Conservation (phyloP, 2,113 vertebrate genomes). For the Oxygymnocypris stewartii region DNA sequence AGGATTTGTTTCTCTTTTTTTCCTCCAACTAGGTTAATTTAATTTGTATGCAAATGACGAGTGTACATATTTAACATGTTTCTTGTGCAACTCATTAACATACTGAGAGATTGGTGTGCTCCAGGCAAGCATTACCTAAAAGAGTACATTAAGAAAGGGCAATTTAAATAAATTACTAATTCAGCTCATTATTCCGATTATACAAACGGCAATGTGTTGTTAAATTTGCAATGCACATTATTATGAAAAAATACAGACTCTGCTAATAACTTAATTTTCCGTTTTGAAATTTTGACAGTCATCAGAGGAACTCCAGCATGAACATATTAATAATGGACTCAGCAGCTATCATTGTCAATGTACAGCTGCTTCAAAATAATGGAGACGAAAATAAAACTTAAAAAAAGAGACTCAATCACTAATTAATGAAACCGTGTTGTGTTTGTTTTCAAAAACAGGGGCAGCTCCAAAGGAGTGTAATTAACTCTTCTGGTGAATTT, state of each 20-base stretch:
- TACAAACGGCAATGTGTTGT: slow-evolving; percentile 48
- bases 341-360: slow-evolving; percentile 20
- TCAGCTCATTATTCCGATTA: slow-evolving; percentile 69
- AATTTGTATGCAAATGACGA: slow-evolving; percentile 81
- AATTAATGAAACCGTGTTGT: slow-evolving; percentile 13
- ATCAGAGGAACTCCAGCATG: slow-evolving; percentile 13
- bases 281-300: slow-evolving; percentile 31
- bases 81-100: slow-evolving; percentile 78
- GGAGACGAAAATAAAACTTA: too few species aligned
- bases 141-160: slow-evolving; percentile 67
- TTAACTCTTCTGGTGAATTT: slow-evolving; percentile 13
- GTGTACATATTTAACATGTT: slow-evolving; percentile 77
- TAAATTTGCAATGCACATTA: slow-evolving; percentile 41
- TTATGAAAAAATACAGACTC: slow-evolving; percentile 23
- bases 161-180: slow-evolving; percentile 73
- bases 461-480: slow-evolving; percentile 1
- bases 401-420: slow-evolving; percentile 15
- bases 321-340: slow-evolving; percentile 48
- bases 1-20: slow-evolving; percentile 69
- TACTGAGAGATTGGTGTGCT: slow-evolving; percentile 77
- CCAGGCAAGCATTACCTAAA: slow-evolving; percentile 75
- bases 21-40: slow-evolving; percentile 70
- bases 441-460: slow-evolving; percentile 29
- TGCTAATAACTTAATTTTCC: slow-evolving; percentile 40
- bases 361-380: slow-evolving; percentile 28